phyloP scores from a whole-genome alignment of 2,797 vertebrate genomes.

The Anguilla obscura region DNA sequence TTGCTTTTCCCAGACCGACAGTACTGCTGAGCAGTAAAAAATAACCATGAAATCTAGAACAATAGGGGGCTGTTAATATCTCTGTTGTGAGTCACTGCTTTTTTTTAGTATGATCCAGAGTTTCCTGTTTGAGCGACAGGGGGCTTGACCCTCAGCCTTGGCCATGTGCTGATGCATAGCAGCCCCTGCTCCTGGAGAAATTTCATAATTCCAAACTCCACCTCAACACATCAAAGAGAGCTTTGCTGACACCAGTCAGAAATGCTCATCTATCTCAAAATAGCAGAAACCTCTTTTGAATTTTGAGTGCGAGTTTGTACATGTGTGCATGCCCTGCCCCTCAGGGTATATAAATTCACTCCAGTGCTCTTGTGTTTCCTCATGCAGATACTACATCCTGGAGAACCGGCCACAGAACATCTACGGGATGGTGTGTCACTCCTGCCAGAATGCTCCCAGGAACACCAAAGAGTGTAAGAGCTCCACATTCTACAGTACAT shows the following conservation, averaged over 20 bases:
- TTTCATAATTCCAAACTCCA: not conserved
- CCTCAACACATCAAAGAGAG: not conserved
- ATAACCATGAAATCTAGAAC: not conserved
- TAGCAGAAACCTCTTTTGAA: not conserved
- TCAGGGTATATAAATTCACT: not conserved
- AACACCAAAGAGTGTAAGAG: conserved; percentile 97
- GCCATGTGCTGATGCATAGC: not conserved
- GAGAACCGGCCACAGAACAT: conserved; percentile 90
- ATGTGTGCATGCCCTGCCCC: not conserved
- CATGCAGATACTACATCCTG: conserved; percentile 87
- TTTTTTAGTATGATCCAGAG: not conserved
- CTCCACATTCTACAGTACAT: not conserved
- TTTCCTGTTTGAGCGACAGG: not conserved
- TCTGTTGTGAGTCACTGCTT: not conserved
- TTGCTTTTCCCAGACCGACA: not conserved
- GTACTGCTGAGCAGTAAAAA: not conserved
- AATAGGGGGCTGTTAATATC: not conserved
- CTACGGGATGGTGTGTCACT: conserved; percentile 94
- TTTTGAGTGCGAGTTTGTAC: not conserved
- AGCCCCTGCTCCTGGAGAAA: not conserved
- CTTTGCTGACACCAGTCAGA: not conserved
- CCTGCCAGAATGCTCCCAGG: conserved; percentile 86
- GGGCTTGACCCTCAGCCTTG: not conserved
- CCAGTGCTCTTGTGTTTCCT: conserved; percentile 44
- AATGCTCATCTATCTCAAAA: not conserved